These are phyloP conservation scores for Otis tarda DNA, from an alignment of 2,113 vertebrate genomes.

Conservation along the genomic window DNA sequence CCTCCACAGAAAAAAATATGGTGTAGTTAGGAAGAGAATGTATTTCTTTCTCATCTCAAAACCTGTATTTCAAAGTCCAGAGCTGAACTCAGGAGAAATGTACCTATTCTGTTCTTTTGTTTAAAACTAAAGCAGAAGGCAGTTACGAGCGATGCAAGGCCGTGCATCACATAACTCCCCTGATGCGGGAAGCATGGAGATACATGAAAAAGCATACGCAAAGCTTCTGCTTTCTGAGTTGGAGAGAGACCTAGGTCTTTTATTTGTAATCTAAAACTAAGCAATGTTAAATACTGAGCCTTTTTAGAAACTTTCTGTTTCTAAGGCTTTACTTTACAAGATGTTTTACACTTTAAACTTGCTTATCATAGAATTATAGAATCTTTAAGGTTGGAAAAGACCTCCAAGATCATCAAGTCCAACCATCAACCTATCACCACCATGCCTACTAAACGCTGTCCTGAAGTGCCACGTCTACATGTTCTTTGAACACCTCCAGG, in stretches of 20 bases:
- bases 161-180: background rate
- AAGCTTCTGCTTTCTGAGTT: background rate
- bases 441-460: too few species aligned
- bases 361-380: too few species aligned
- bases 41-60: slow-evolving; percentile 16
- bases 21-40: background rate
- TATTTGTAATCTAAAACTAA: background rate
- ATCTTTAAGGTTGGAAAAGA: too few species aligned
- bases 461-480: too few species aligned
- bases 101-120: background rate
- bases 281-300: background rate
- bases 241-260: background rate
- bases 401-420: too few species aligned
- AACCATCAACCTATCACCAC: too few species aligned
- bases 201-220: background rate
- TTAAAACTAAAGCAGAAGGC: background rate
- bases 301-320: background rate
- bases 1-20: background rate
- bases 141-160: background rate
- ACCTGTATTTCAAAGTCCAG: background rate
- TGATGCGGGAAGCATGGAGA: background rate
- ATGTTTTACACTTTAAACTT: background rate
- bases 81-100: background rate
- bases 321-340: background rate
- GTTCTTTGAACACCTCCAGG: too few species aligned